Base-by-base conservation (phyloP, 2,797 vertebrate genomes). In the Perodicticus potto region DNA sequence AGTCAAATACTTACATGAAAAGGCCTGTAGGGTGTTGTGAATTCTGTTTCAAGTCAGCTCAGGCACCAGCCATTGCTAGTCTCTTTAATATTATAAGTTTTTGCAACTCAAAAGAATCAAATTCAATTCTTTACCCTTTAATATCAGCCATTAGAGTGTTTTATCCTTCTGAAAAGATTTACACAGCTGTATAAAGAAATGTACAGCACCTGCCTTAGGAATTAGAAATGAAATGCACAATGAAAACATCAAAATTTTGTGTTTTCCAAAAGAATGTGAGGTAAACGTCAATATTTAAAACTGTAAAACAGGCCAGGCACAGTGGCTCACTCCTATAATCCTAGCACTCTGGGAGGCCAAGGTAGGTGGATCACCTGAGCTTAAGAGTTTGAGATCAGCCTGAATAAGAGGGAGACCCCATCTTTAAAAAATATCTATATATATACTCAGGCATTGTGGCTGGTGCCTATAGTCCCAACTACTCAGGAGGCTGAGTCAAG, bases 191-290 rank as follows among this genome's bases (percentile, higher is more conserved):
- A 2, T 29, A 72, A 34, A 76, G 67, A 95, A 92, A 86, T 10
- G 49, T 37, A 74, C 3, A 37, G 53, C 53, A 87, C 32, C 32
- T 82, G 70, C 57, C 23, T 61, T 78, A 25, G 13, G 76, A 86
- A 72, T 93, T 90, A 77, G 57, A 80, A 67, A 78, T 77, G 53
- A 89, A 81, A 94, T 59, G 49, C 59, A 91, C 5, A n/a, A 22
- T 7, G 32, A 37, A 94, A 91, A 72, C 17, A 87, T 87, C 23
- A 74, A 19, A 49, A 25, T 45, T 67, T 32, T 69, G 12, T 91
- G 37, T 81, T 84, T 95, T 91, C 70, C 80, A 72, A 84, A 91
- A 86, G 10, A 93, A 89, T 87, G 37, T 93, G 40, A 70, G 40
- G 20, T 53, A 59, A 17, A 11, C 74, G 94, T 93, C 37, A 59